A percentile compares a stretch with the other conserved stretches of the same genome.
Evolutionary conservation across 2,113 vertebrate species (phyloP).

Genomic region (Apteryx mantelli): DNA sequence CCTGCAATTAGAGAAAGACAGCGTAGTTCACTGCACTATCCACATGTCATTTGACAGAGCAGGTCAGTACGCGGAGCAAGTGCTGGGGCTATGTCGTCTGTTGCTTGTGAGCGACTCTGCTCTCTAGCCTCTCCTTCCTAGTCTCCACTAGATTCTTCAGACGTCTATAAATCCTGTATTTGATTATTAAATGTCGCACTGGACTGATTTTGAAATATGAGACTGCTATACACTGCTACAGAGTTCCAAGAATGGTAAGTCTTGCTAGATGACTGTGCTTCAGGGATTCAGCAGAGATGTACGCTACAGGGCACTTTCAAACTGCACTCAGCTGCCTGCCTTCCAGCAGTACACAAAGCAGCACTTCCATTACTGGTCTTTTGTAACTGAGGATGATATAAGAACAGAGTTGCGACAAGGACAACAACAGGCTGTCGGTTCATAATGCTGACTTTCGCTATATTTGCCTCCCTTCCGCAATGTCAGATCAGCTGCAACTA

Average conservation of each 20-base stretch:
- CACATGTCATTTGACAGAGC: accelerated
- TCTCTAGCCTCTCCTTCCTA: not conserved
- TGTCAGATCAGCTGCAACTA: not conserved
- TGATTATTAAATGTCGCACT: accelerated
- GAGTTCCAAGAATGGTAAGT: not conserved
- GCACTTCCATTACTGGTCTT: not conserved
- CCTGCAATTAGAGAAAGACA: slow-evolving; percentile 22
- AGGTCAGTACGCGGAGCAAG: not conserved
- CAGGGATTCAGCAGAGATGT: not conserved
- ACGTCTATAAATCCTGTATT: accelerated
- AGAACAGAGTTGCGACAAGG: not conserved
- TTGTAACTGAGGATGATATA: not conserved
- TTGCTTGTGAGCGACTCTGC: not conserved
- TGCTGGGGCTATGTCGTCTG: not conserved
- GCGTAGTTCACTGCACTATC: not conserved
- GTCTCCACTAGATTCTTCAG: not conserved
- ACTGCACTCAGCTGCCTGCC: not conserved
- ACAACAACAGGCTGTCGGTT: not conserved
- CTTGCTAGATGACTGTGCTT: not conserved
- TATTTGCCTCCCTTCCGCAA: not conserved
- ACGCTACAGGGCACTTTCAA: not conserved
- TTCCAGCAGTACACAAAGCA: not conserved
- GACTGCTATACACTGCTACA: accelerated
- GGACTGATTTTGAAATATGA: not conserved
- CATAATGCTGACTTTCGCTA: not conserved